Conservation (phyloP, 1,140 invertebrate species). For the Tetramorium simillimum region DNA sequence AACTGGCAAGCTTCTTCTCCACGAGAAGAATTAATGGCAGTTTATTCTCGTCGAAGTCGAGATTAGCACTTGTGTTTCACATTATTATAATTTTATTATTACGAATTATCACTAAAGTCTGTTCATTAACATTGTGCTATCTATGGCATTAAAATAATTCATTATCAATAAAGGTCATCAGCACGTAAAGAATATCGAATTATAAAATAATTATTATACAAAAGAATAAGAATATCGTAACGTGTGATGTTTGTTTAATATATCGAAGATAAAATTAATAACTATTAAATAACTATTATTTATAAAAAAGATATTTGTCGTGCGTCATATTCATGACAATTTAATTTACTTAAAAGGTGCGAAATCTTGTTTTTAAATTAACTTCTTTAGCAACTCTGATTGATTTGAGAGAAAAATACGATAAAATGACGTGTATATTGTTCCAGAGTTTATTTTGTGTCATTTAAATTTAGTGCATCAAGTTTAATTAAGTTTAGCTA, state of each 20-base stretch:
- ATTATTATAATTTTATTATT: constrained; percentile 20
- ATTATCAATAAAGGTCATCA: neutral
- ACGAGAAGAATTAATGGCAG: constrained; percentile 20
- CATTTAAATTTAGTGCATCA: constrained; percentile 1
- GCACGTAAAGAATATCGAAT: neutral
- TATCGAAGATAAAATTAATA: constrained; percentile 1
- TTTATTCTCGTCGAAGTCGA: constrained; percentile 4
- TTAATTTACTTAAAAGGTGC: neutral
- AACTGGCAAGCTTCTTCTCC: constrained; percentile 27
- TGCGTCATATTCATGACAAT: neutral
- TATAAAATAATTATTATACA: neutral
- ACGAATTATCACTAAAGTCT: neutral
- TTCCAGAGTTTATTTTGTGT: neutral
- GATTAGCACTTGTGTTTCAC: constrained; percentile 25
- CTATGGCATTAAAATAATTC: neutral
- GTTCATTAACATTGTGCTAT: neutral
- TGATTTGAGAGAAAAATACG: neutral
- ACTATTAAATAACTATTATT: constrained; percentile 27
- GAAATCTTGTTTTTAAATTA: neutral
- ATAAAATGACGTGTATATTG: neutral
- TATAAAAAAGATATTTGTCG: neutral
- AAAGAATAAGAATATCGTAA: neutral
- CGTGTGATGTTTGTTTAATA: neutral
- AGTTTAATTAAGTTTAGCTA: constrained; percentile 23
- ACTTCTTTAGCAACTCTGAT: neutral